Evolutionary conservation across 1,140 invertebrate genomes (phyloP).

Genomic region (Aricia agestis): DNA sequence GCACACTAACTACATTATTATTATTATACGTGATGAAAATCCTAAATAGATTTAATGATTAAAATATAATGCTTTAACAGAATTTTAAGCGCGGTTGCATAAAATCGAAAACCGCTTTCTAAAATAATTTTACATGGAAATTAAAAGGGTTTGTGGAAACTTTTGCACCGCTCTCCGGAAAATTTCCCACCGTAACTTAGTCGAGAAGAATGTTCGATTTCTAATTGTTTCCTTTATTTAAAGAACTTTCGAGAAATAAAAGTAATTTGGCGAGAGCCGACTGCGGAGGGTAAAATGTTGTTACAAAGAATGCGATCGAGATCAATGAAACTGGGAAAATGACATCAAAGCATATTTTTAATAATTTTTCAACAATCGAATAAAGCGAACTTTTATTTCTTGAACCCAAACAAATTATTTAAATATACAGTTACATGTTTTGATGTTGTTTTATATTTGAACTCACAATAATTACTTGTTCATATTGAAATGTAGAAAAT

Average conservation of each 20-base stretch:
- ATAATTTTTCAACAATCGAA: not conserved
- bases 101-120: not conserved
- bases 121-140: not conserved
- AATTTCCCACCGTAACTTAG: not conserved
- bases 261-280: not conserved
- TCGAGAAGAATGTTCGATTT: slow-evolving; percentile 5
- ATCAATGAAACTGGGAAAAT: not conserved
- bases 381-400: not conserved
- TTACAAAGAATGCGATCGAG: not conserved
- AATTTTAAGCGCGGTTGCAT: too few relatives aligned
- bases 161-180: not conserved
- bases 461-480: too few relatives aligned
- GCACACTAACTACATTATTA: too few relatives aligned
- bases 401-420: not conserved
- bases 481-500: too few relatives aligned
- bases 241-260: slow-evolving; percentile 4
- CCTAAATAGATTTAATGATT: too few relatives aligned
- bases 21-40: too few relatives aligned
- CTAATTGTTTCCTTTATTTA: slow-evolving; percentile 13
- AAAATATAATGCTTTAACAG: too few relatives aligned
- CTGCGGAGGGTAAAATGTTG: not conserved
- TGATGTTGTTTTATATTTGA: not conserved
- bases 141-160: not conserved
- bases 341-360: not conserved
- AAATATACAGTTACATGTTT: not conserved